Evolutionary conservation across 2,888 invertebrate genomes (phyloP).

Genomic region (Agrotis ipsilon): DNA sequence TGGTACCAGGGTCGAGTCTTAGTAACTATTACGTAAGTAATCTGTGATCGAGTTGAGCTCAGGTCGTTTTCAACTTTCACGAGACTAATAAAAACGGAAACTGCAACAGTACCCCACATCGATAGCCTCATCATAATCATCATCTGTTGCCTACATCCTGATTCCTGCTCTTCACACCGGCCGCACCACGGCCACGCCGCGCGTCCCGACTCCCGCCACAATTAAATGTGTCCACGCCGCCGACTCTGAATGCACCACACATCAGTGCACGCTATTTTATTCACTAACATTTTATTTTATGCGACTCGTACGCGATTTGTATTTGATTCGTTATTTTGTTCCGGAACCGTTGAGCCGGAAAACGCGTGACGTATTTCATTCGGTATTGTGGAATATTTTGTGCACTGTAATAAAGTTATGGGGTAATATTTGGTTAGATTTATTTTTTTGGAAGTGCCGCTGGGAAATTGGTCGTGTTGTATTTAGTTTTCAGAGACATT

Average conservation of each 20-base stretch:
- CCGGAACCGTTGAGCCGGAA: conserved; percentile 75
- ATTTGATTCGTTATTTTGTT: conserved; percentile 78
- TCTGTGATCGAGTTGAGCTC: no score
- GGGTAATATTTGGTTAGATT: conserved; percentile 45
- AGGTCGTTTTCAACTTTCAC: conserved; percentile 5
- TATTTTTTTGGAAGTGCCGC: conserved; percentile 31
- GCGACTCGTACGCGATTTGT: conserved; percentile 74
- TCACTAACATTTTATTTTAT: conserved; percentile 74
- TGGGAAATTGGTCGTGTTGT: conserved; percentile 1
- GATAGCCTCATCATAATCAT: conserved; percentile 59
- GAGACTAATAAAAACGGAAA: conserved; percentile 20
- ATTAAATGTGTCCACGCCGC: conserved; percentile 88
- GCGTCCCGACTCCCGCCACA: conserved; percentile 74
- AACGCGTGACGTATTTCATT: conserved; percentile 69
- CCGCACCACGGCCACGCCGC: conserved; percentile 28
- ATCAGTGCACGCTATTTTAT: conserved; percentile 73
- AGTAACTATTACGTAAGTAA: no score
- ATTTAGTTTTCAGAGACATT: conserved; percentile 7
- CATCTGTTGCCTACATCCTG: conserved; percentile 63
- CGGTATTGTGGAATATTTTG: conserved; percentile 55
- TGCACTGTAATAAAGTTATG: conserved; percentile 50
- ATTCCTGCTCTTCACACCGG: conserved; percentile 26
- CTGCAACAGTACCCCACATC: conserved; percentile 22
- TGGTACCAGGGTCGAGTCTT: background rate
- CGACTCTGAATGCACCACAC: conserved; percentile 82